phyloP scores from a whole-genome alignment of 1,140 invertebrate species.

The Drosophila hydei region DNA sequence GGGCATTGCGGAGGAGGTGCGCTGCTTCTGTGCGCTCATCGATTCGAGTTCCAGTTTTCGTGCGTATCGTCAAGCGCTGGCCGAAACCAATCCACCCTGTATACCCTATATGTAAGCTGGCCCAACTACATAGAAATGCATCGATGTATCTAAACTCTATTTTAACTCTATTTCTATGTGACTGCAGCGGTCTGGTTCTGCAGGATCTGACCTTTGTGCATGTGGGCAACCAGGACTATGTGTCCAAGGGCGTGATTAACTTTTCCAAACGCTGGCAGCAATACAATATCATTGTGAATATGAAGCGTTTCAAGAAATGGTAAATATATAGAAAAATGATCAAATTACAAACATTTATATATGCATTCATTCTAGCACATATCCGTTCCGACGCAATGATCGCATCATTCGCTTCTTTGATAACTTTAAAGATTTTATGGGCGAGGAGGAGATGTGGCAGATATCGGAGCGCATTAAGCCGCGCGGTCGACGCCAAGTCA shows the following conservation, averaged over 20 bases:
- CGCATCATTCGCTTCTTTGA: conserved; percentile 97
- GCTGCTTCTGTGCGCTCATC: conserved; percentile 97
- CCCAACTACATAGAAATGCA: conserved; percentile 1
- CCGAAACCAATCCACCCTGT: conserved; percentile 97
- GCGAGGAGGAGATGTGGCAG: conserved; percentile 99
- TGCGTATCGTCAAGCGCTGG: conserved; percentile 96
- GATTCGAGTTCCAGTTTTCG: conserved; percentile 98
- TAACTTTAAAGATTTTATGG: conserved; percentile 97
- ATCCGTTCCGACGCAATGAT: conserved; percentile 95
- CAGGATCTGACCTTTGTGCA: conserved; percentile 99
- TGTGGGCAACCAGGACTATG: conserved; percentile 96
- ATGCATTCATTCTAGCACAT: conserved; percentile 85
- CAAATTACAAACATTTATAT: conserved; percentile 4
- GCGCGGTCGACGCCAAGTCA: conserved; percentile 85
- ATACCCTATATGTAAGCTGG: conserved; percentile 98
- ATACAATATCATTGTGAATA: conserved; percentile 98
- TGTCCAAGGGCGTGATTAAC: conserved; percentile 95
- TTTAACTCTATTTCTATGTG: conserved; percentile 2
- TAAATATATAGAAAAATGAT: conserved; percentile 83
- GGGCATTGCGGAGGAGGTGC: conserved; percentile 95
- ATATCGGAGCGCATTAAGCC: conserved; percentile 98
- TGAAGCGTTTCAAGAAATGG: conserved; percentile 98
- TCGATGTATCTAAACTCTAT: not conserved
- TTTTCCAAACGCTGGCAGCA: conserved; percentile 99
- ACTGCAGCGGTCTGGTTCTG: conserved; percentile 94